phyloP scores from a whole-genome alignment of 1,140 invertebrate species.

The Ctenoplectra terminalis region DNA sequence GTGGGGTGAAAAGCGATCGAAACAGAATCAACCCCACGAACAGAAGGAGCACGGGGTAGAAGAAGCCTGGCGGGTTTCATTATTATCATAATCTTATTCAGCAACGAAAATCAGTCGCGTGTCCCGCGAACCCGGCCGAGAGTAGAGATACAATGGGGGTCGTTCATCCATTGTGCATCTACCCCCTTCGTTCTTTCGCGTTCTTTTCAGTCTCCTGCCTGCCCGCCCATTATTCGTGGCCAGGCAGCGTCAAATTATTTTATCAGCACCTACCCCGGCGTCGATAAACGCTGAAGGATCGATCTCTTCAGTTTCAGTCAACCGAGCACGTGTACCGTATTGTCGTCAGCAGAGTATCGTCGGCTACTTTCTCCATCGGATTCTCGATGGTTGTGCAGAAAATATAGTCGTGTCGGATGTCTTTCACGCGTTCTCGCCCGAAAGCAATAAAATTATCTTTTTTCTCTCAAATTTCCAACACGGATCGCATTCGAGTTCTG shows the following conservation, averaged over 20 bases:
- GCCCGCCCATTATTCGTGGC: constrained; percentile 63
- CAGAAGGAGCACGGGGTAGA: background rate
- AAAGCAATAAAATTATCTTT: background rate
- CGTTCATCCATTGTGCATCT: constrained; percentile 61
- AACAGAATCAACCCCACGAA: constrained; percentile 68
- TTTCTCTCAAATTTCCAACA: background rate
- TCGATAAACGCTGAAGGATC: constrained; percentile 54
- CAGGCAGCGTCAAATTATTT: constrained; percentile 67
- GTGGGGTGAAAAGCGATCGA: constrained; percentile 43
- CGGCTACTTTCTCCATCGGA: background rate
- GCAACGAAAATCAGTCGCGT: constrained; percentile 76
- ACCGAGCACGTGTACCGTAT: constrained; percentile 16
- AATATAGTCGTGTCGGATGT: background rate
- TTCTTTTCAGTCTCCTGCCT: constrained; percentile 28
- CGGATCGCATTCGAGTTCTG: background rate
- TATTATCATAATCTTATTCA: constrained; percentile 81
- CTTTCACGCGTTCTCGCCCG: background rate
- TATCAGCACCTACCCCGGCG: constrained; percentile 53
- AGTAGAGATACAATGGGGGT: constrained; percentile 66
- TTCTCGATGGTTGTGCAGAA: background rate
- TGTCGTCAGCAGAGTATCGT: background rate
- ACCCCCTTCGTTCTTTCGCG: constrained; percentile 49
- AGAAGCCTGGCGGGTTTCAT: constrained; percentile 50
- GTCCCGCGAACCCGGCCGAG: constrained; percentile 63
- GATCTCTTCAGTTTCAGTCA: constrained; percentile 53